These are phyloP conservation scores for Ptilodon capucinus DNA, from an alignment of 2,888 invertebrate genomes.

Conservation along the genomic window DNA sequence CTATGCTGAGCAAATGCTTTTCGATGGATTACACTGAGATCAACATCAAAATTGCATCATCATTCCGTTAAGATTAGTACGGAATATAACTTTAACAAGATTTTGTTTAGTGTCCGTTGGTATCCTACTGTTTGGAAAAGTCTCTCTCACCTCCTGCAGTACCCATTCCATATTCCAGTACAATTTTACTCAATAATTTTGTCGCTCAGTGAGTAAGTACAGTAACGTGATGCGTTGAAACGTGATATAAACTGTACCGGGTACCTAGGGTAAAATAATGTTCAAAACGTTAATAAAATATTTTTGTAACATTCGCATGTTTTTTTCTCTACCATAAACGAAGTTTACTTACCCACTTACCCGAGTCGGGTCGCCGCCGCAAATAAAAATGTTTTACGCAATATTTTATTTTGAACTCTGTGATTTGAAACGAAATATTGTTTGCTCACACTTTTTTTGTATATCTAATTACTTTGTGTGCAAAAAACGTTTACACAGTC, in stretches of 20 bases:
- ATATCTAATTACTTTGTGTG: neutral
- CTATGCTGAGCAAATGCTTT: too few relatives aligned
- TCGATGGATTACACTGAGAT: too few relatives aligned
- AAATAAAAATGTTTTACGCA: constrained; percentile 6
- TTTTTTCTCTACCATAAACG: constrained; percentile 7
- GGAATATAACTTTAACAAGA: too few relatives aligned
- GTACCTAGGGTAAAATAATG: constrained; percentile 29
- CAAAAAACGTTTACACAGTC: neutral
- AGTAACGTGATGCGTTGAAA: constrained; percentile 9
- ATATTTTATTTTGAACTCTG: constrained; percentile 5
- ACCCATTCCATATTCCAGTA: too few relatives aligned
- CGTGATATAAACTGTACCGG: constrained; percentile 38
- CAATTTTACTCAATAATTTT: neutral
- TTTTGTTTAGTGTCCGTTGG: too few relatives aligned
- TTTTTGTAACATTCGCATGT: constrained; percentile 27
- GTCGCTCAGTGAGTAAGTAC: neutral
- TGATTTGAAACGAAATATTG: constrained; percentile 3
- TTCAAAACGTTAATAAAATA: constrained; percentile 35
- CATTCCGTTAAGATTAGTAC: too few relatives aligned
- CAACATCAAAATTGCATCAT: too few relatives aligned
- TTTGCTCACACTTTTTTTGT: constrained; percentile 6
- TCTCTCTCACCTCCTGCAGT: too few relatives aligned
- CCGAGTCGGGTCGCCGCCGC: constrained; percentile 2
- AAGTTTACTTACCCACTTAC: constrained; percentile 14
- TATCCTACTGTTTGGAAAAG: too few relatives aligned